Evolutionary conservation across 37 sponge, comb jelly and placozoan species (phyloP), one percentile per base, ranked within the genome.

Genomic region (Chondrosia reniformis): DNA sequence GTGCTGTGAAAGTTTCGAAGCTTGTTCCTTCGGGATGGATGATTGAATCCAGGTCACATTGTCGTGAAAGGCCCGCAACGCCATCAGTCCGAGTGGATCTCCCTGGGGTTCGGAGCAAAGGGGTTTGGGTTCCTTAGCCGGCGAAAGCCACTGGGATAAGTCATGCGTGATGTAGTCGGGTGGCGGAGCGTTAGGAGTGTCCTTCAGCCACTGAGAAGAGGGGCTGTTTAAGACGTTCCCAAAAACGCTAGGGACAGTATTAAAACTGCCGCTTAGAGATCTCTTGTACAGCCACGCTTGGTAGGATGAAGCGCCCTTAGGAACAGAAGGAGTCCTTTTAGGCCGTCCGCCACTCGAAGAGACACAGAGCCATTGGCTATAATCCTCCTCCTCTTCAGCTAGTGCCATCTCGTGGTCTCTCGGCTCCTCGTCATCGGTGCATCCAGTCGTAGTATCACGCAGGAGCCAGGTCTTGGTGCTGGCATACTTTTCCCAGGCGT

Each of bases 391-490:
- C 25, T 41, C 25, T 7, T 13, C 10, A 40, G 72, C 10, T 3
- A 69, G 44, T 21, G 72, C 72, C 22, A 69, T 44, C 22, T 69
- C 41, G 72, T 69, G 72, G 21, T 69, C 72, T 9, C 72, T 36
- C 22, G 72, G 72, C 1, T 24, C 19, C 6, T 24, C 32, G 36
- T 44, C 42, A 22, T 9, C 15, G 21, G 72, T 40, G 4, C n/a
- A n/a, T n/a, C n/a, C n/a, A n/a, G n/a, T n/a, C n/a, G n/a, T n/a
- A n/a, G n/a, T n/a, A n/a, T n/a, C n/a, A n/a, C n/a, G n/a, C n/a
- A n/a, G 24, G 3, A 69, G 44, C 72, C 72, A 69, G 24, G 42
- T 41, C 72, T 41, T 17, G 37, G 15, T 40, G 2, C 42, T 69
- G 72, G 72, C 15, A 25, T 21, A 69, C 3, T 69, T 44, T 21